Percentiles rank a stretch among this genome's conserved stretches.
phyloP scores from a whole-genome alignment of 2,797 vertebrate genomes.

The Labeo calbasu region DNA sequence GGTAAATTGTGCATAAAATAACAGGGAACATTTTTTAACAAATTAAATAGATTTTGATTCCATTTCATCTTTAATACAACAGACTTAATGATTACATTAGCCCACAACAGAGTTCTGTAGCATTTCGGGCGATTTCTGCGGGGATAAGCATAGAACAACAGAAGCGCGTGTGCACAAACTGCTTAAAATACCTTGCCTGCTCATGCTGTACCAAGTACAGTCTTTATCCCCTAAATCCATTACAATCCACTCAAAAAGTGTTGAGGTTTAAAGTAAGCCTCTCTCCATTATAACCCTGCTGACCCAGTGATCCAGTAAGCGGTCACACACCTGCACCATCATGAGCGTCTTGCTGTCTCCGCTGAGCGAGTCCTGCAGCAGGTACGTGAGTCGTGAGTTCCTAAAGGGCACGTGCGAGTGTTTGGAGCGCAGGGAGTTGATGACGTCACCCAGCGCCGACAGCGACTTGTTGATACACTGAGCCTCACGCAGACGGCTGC shows the following conservation, averaged over 20 bases:
- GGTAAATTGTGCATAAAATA: neutral
- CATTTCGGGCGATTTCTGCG: neutral
- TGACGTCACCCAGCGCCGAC: conserved; percentile 91
- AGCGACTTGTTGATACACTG: conserved; percentile 98
- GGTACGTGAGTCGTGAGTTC: conserved; percentile 97
- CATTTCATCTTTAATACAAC: neutral
- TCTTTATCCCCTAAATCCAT: neutral
- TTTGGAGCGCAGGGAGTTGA: conserved; percentile 88
- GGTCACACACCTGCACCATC: conserved; percentile 89
- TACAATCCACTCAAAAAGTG: neutral
- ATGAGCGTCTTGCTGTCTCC: conserved; percentile 98
- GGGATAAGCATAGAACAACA: neutral
- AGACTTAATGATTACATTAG: neutral
- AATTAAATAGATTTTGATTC: neutral
- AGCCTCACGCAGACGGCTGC: conserved; percentile 89
- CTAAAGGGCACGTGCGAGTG: conserved; percentile 94
- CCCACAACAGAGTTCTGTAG: neutral
- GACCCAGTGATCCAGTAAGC: neutral
- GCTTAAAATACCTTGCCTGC: conserved; percentile 18
- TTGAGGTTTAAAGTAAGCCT: conserved; percentile 3
- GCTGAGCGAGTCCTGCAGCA: conserved; percentile 94
- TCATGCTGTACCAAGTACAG: conserved; percentile 21
- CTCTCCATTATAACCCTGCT: conserved; percentile 1
- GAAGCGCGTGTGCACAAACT: neutral
- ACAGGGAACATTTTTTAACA: neutral